Conservation (phyloP, 1,140 invertebrate species). For the Cotesia glomerata region DNA sequence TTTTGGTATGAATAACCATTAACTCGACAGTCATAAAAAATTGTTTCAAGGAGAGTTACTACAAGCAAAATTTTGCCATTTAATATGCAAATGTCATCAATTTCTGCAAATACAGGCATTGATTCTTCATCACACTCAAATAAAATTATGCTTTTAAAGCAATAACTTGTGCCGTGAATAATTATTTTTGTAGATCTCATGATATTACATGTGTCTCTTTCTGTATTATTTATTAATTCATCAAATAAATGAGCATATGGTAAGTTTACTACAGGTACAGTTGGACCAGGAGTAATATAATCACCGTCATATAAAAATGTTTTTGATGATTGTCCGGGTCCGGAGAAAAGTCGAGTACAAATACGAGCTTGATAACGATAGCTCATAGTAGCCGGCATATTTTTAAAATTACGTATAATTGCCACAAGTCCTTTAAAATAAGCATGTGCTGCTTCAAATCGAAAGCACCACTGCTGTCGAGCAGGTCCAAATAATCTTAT, state of each 20-base stretch:
- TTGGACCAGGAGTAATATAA: conserved; percentile 29
- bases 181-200: conserved; percentile 11
- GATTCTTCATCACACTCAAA: conserved; percentile 10
- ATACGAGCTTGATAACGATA: conserved; percentile 34
- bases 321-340: conserved; percentile 3
- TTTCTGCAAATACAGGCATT: conserved; percentile 5
- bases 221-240: conserved; percentile 2
- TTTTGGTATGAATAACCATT: neutral
- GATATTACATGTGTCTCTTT: neutral
- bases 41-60: neutral
- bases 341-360: conserved; percentile 21
- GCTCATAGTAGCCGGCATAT: conserved; percentile 33
- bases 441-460: conserved; percentile 34
- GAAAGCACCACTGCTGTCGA: conserved; percentile 33
- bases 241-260: conserved; percentile 29
- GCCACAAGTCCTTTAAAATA: conserved; percentile 37
- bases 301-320: conserved; percentile 37
- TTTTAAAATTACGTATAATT: conserved; percentile 38
- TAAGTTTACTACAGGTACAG: conserved; percentile 32
- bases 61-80: neutral
- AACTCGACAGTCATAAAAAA: neutral
- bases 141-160: neutral
- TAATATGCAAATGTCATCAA: neutral
- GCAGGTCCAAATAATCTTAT: conserved; percentile 36
- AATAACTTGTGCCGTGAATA: conserved; percentile 9